Conservation (phyloP, 2,888 invertebrate species). For the Drosophila tripunctata region DNA sequence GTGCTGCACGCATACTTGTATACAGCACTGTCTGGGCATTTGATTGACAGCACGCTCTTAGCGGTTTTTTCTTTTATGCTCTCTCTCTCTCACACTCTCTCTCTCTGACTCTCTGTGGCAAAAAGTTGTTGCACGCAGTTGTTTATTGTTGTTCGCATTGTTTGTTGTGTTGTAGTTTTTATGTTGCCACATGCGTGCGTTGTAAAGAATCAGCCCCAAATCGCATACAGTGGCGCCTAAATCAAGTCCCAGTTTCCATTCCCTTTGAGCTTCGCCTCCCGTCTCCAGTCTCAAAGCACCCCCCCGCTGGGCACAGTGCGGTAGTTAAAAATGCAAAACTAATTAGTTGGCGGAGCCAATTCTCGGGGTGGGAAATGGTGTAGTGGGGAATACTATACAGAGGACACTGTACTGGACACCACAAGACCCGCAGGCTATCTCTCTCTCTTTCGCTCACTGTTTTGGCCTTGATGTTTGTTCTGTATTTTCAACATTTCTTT, state of each 20-base stretch:
- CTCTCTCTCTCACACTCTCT: neutral
- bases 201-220: constrained; percentile 27
- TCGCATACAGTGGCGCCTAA: constrained; percentile 12
- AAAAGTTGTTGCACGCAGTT: constrained; percentile 51
- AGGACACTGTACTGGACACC: constrained; percentile 41
- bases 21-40: constrained; percentile 41
- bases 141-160: constrained; percentile 5
- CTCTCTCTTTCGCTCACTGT: too few species aligned
- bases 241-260: too few species aligned
- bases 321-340: constrained; percentile 72
- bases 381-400: neutral
- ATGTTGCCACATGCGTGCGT: constrained; percentile 55
- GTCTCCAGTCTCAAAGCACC: neutral
- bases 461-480: constrained; percentile 48
- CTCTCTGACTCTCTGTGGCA: constrained; percentile 7
- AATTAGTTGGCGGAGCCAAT: constrained; percentile 52
- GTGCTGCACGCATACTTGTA: constrained; percentile 16
- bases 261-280: neutral
- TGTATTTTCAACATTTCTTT: neutral
- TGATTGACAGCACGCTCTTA: constrained; percentile 68
- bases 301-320: constrained; percentile 40
- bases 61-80: constrained; percentile 33
- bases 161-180: constrained; percentile 27
- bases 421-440: constrained; percentile 40
- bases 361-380: neutral